Percentiles rank a stretch among this genome's conserved stretches.
Evolutionary conservation across 2,888 invertebrate species (phyloP).

Genomic region (Cerceris ruficornis): DNA sequence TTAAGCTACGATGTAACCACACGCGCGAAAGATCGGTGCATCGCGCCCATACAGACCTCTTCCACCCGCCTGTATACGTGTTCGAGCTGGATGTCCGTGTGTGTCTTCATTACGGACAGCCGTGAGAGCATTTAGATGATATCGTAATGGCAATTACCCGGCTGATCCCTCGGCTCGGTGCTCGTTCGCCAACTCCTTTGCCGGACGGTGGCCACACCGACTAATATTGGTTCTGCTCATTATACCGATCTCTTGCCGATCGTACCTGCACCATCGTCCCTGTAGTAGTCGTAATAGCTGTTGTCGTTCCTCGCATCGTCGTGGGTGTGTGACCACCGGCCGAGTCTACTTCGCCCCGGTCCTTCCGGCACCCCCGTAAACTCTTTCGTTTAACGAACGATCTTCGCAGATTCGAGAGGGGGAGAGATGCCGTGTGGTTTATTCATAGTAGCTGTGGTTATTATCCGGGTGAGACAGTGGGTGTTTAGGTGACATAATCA

Average conservation of each 20-base stretch:
- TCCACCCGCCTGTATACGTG: conserved; percentile 52
- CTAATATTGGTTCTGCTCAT: conserved; percentile 72
- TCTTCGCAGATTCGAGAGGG: background rate
- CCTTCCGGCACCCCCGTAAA: conserved; percentile 52
- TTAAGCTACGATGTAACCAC: conserved; percentile 42
- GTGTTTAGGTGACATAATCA: no score
- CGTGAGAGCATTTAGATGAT: conserved; percentile 77
- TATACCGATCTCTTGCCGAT: conserved; percentile 66
- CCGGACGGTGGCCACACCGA: conserved; percentile 67
- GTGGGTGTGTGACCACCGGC: conserved; percentile 69
- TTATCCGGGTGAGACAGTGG: no score
- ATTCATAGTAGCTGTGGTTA: no score
- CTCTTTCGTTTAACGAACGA: conserved; percentile 26
- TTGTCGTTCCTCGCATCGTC: conserved; percentile 49
- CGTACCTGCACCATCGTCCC: conserved; percentile 58
- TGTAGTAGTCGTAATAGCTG: conserved; percentile 48
- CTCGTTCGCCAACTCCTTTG: conserved; percentile 63
- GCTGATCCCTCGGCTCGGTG: conserved; percentile 62
- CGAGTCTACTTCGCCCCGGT: conserved; percentile 34
- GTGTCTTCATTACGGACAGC: conserved; percentile 73
- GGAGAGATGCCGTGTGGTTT: no score
- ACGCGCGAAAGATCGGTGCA: conserved; percentile 51
- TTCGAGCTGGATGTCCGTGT: conserved; percentile 50
- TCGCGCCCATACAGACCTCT: conserved; percentile 34
- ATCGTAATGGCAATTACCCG: conserved; percentile 75